Evolutionary conservation across 2,113 vertebrate species (phyloP), one percentile per base, ranked within the genome.

Genomic region (Hemiprocne comata): DNA sequence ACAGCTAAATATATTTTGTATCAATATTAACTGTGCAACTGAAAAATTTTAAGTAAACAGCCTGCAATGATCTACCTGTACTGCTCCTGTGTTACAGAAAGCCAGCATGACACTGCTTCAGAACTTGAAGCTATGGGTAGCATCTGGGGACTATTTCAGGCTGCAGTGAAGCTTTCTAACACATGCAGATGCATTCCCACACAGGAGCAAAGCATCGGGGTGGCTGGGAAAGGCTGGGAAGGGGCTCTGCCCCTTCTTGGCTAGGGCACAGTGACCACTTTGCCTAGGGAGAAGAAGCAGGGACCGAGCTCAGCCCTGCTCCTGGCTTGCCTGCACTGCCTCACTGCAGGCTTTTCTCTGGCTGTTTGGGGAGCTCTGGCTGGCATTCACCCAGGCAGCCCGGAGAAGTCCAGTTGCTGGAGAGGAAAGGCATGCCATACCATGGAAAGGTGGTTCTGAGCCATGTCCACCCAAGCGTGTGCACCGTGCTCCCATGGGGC

Each of bases 221-320:
- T 12, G 16, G 38, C 33, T 13, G 36, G 17, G 28, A 77, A 57
- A n/a, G 70, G n/a, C n/a, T n/a, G n/a, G n/a, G n/a, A n/a, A n/a
- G n/a, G n/a, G 51, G 31, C 34, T 31, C 0, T 28, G 55, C 7
- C 17, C 29, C 31, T 25, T 33, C 36, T 38, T n/a, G 73, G 14
- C 1, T 1, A 58, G 36, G 73, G 24, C 36, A 21, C 1, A 1
- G 40, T 20, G 4, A 16, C 46, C 54, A n/a, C 9, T 9, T n/a
- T 24, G 24, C 40, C 6, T 0, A 3, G 34, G 17, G 17, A 50
- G 28, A 33, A 17, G 29, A 17, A 20, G 50, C 26, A 17, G 38
- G 53, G 33, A 29, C 28, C 0, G 3, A 78, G 46, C 38, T 34
- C n/a, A 26, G n/a, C 36, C 5, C 53, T 29, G 60, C 44, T 66